Evolutionary conservation across 2,888 invertebrate species (phyloP), one percentile per base, ranked within the genome.

Genomic region (Caradrina clavipalpis): DNA sequence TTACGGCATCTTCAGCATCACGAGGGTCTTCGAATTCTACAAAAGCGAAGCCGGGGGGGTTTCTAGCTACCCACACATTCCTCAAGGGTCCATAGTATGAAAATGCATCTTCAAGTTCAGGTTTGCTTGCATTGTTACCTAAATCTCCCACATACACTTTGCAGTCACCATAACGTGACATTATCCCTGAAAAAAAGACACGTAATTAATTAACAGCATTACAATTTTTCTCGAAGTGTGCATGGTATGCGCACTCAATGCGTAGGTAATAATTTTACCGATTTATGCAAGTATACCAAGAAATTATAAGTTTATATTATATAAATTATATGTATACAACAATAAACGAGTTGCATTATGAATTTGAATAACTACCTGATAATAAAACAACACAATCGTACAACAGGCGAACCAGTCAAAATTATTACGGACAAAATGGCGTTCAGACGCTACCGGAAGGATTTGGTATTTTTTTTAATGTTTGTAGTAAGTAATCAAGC

Each of bases 31-130:
- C 99, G 91, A 98, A 99, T 91, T 99, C 99, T 2, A 99, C 98
- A 94, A 99, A 99, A 10, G 99, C 99, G 94, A 99, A 99, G 63
- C 99, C 99, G 69, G 99, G 99, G 17, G 98, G 99, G 92, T 99
- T 99, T 83, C 99, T 97, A 0, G 99, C 99, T n/a, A 99, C 99
- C 99, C 99, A 99, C 56, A 99, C 99, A 95, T 98, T 99, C 87
- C 98, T 97, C 85, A 99, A 95, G 1, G 98, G 98, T 15, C 99
- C 99, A 90, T 99, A 99, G 87, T 98, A 98, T 72, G 98, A 97
- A 94, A 99, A 99, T 19, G 98, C 98, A 91, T 98, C 98, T 95
- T 99, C 99, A 68, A 99, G 96, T 93, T 99, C 99, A 87, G 98
- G 98, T 95, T 99, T 99, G 73, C 98, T 98, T 45, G 99, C 99